A percentile compares a stretch with the other conserved stretches of the same genome.
These are phyloP conservation scores for Apodemia duryi DNA, from an alignment of 2,888 invertebrate species.

Conservation along the genomic window DNA sequence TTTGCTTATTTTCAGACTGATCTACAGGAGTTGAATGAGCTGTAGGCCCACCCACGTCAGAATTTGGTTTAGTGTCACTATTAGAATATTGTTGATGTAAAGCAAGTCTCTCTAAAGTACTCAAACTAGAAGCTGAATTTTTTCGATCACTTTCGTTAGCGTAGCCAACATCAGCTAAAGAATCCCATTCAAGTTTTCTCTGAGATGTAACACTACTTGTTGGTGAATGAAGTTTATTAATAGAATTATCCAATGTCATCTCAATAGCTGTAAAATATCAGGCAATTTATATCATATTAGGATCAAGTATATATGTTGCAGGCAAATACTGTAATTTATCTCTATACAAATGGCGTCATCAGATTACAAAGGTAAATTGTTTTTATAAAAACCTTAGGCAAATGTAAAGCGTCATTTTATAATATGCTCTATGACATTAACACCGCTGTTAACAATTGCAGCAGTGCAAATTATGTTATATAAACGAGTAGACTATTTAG, in stretches of 20 bases:
- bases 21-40: conserved; percentile 77
- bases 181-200: conserved; percentile 92
- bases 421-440: no score
- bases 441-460: no score
- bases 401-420: no score
- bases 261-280: conserved; percentile 54
- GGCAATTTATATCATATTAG: no score
- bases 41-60: conserved; percentile 60
- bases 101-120: conserved; percentile 82
- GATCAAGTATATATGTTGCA: no score
- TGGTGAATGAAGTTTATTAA: conserved; percentile 80
- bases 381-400: no score
- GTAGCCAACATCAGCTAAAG: conserved; percentile 92
- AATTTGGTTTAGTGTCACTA: conserved; percentile 54
- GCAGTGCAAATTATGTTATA: no score
- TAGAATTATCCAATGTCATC: conserved; percentile 50
- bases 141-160: conserved; percentile 78
- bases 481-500: no score
- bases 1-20: conserved; percentile 45
- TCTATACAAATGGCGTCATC: no score
- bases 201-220: conserved; percentile 87
- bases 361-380: no score
- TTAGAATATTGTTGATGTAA: conserved; percentile 71
- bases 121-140: conserved; percentile 68
- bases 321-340: no score